phyloP scores from a whole-genome alignment of 2,797 vertebrate species.

The Falco berigora region DNA sequence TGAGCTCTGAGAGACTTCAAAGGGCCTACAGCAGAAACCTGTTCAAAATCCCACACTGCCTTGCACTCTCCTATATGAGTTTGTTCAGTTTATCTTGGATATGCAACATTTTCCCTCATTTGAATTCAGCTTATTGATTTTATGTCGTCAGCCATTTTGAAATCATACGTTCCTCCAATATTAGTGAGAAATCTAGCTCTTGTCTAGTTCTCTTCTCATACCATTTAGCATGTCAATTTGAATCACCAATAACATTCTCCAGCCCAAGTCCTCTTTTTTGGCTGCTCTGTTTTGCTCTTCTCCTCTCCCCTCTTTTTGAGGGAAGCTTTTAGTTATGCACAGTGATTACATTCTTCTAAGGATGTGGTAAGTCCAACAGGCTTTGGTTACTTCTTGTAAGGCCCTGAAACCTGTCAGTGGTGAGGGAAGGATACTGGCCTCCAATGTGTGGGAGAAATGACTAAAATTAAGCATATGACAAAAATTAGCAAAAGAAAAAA shows the following conservation, averaged over 20 bases:
- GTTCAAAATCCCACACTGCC: background rate
- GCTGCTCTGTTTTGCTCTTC: background rate
- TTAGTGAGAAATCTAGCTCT: background rate
- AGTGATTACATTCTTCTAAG: conserved; percentile 52
- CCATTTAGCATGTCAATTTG: background rate
- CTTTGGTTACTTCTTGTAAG: conserved; percentile 63
- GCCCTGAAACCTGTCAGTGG: conserved; percentile 66
- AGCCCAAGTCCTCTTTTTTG: background rate
- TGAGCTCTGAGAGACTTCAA: background rate
- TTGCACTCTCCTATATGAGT: background rate
- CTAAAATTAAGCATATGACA: conserved; percentile 74
- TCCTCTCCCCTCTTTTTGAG: conserved; percentile 42
- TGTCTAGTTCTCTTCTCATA: background rate
- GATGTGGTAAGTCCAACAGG: conserved; percentile 60
- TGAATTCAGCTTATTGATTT: background rate
- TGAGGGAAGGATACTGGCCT: conserved; percentile 48
- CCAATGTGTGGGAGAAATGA: conserved; percentile 66
- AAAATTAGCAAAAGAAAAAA: conserved; percentile 72
- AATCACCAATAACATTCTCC: background rate
- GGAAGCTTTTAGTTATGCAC: conserved; percentile 48
- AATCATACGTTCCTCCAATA: background rate
- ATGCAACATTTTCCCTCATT: background rate
- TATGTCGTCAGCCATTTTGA: background rate
- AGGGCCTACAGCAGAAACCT: background rate
- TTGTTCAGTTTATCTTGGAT: background rate